Conservation (phyloP, 2,888 invertebrate genomes). For the Drosophila leonis region DNA sequence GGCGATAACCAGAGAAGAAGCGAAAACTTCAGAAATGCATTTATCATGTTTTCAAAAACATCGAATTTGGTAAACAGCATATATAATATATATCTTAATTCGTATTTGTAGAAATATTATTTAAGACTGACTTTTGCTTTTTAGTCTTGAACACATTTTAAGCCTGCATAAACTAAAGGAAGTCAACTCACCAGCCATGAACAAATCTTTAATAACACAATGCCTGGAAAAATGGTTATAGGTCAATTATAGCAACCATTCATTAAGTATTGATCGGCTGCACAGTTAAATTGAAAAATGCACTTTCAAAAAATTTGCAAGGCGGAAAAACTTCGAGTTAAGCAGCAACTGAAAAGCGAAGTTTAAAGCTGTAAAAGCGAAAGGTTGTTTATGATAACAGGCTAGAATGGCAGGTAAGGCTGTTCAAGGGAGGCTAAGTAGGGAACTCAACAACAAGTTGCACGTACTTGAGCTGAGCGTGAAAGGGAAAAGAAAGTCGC, state of each 20-base stretch:
- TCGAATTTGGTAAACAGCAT: background rate
- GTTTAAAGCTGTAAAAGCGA: slow-evolving; percentile 66
- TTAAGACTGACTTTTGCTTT: background rate
- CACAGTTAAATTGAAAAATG: slow-evolving; percentile 48
- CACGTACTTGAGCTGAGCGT: slow-evolving; percentile 63
- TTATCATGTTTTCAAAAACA: background rate
- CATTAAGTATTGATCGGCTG: slow-evolving; percentile 47
- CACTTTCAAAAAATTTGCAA: slow-evolving; percentile 55
- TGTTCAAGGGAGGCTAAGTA: slow-evolving; percentile 2
- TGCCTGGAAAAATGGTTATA: background rate
- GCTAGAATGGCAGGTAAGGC: slow-evolving; percentile 5
- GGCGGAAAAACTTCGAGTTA: slow-evolving; percentile 2
- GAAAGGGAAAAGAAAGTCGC: slow-evolving; percentile 66
- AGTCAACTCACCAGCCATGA: background rate
- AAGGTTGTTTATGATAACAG: slow-evolving; percentile 68
- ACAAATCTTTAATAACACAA: background rate
- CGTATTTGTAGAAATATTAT: background rate
- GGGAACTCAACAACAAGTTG: slow-evolving; percentile 64
- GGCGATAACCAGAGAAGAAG: slow-evolving; percentile 49
- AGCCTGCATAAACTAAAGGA: background rate
- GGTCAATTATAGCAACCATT: slow-evolving; percentile 35
- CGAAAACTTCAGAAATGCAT: background rate
- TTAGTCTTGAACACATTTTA: background rate
- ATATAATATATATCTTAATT: too few relatives aligned
- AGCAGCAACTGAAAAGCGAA: slow-evolving; percentile 22